Base-by-base conservation (phyloP, 2,113 vertebrate species). In the Nibea albiflora region DNA sequence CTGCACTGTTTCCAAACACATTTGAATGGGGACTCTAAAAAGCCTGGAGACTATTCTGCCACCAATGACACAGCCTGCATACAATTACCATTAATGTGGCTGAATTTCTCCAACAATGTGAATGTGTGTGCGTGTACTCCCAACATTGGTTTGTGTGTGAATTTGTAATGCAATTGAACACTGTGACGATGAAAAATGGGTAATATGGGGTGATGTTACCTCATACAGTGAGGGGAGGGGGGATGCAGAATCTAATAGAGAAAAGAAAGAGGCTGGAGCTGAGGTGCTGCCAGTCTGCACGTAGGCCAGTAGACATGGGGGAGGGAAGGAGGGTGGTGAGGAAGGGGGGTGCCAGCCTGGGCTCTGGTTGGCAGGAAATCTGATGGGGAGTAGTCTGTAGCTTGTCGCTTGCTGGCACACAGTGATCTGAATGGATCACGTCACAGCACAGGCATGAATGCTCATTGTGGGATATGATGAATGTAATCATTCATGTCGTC, bases 201-300 rank as follows among this genome's bases (percentile, higher is more conserved):
- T 86, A 78, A 87, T 86, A 83, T 90, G 91, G 86, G 86, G 86
- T 90, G 90, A 92, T 89, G 82, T 83, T 85, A 80, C 80, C 73
- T 80, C 78, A 76, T 66, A 62, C 54, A 56, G 79, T n/a, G 58
- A 31, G 64, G 49, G 72, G 66, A 16, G 39, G 47, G 54, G 24
- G 20, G 49, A 44, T 49, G 61, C 73, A 49, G 66, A 73, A 64
- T 73, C 71, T 72, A 74, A 85, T 47, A 72, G 73, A 83, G 63
- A 78, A 63, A 28, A 83, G 69, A 81, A 53, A 73, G 65, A 76
- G 79, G 50, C 79, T 75, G 54, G 56, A 73, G 70, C 79, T 54
- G 92, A 85, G 90, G 90, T 90, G 90, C 89, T 93, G 90, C 87
- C 70, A 75, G 75, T 89, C 87, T n/a, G 94, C 93, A 94, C 94